These are phyloP conservation scores for Microcebus tavaratra DNA, from an alignment of 2,113 vertebrate genomes.

Conservation along the genomic window DNA sequence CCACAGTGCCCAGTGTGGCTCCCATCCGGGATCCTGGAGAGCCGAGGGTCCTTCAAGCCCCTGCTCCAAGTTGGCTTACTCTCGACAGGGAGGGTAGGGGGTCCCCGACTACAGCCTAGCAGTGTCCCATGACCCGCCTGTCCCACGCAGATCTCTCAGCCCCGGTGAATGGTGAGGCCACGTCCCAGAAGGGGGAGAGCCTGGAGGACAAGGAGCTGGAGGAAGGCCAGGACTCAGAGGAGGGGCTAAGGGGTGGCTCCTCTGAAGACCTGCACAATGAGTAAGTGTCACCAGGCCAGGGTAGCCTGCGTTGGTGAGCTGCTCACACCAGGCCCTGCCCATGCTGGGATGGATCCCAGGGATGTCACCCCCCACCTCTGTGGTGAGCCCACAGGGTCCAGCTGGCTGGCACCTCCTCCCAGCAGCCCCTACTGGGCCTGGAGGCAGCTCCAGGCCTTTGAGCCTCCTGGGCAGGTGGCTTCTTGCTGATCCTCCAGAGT, in stretches of 20 bases:
- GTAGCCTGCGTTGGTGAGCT: too few relatives aligned
- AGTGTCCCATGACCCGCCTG: background rate
- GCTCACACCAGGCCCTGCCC: background rate
- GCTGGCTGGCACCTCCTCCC: too few relatives aligned
- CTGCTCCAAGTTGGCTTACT: background rate
- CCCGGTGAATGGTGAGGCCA: conserved; percentile 92
- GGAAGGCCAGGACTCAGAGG: conserved; percentile 73
- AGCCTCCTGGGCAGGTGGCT: background rate
- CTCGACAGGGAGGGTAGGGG: fast-evolving
- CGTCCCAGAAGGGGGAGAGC: conserved; percentile 84
- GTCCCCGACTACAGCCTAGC: fast-evolving
- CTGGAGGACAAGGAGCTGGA: conserved; percentile 78
- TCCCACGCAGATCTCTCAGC: conserved; percentile 82
- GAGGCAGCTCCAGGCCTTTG: too few relatives aligned
- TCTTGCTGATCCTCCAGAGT: background rate
- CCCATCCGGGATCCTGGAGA: background rate
- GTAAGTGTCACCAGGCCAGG: conserved; percentile 64
- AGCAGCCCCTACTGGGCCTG: fast-evolving
- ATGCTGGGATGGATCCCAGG: background rate
- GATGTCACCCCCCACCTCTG: fast-evolving
- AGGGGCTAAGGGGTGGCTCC: conserved; percentile 25
- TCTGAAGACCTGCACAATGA: conserved; percentile 79
- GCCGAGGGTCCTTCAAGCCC: background rate
- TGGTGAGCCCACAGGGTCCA: background rate
- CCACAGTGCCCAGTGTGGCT: background rate